Evolutionary conservation across 2,888 invertebrate species (phyloP), one percentile per base, ranked within the genome.

Genomic region (Tipula confusa): DNA sequence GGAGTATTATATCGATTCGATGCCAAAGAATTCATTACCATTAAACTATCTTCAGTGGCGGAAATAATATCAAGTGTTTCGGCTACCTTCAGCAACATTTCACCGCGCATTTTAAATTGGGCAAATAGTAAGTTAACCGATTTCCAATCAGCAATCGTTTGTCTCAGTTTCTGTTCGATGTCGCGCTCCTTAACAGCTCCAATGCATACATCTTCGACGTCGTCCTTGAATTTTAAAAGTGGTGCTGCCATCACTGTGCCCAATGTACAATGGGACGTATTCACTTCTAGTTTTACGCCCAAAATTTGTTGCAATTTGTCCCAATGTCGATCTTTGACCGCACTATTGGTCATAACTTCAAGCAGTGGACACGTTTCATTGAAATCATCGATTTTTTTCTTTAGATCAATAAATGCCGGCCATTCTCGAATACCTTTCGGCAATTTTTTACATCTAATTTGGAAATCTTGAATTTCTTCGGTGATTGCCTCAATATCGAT

Each of bases 151-250:
- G 93, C 90, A 43, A 95, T 93, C 0, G 96, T 92, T 89, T 95
- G 95, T 86, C 94, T 95, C 84, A 97, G 88, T 90, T 97, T 97
- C 0, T 94, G 95, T 90, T 97, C 97, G 85, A 97, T 97, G 86
- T 97, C 97, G 86, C 94, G 94, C 88, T 97, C 97, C 90, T 97
- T 97, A 0, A 95, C 93, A 0, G 97, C 97, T 87, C 96, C 94
- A 38, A 96, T 94, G 87, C 97, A 97, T 86, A 97, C 95, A 87
- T 97, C 97, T 93, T 97, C 97, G 48, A 97, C 95, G 85, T 97
- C 97, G 86, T 97, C 97, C 88, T 96, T 96, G 87, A 93, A 91
- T 87, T 94, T 91, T 33, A 97, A 89, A 36, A 97, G 90, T 0
- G 96, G 96, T 0, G 97, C 97, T 88, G 95, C 94, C 93, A 97